Evolutionary conservation across 1,140 invertebrate species (phyloP), one percentile per base, ranked within the genome.

Genomic region (Brevipalpus yothersi): DNA sequence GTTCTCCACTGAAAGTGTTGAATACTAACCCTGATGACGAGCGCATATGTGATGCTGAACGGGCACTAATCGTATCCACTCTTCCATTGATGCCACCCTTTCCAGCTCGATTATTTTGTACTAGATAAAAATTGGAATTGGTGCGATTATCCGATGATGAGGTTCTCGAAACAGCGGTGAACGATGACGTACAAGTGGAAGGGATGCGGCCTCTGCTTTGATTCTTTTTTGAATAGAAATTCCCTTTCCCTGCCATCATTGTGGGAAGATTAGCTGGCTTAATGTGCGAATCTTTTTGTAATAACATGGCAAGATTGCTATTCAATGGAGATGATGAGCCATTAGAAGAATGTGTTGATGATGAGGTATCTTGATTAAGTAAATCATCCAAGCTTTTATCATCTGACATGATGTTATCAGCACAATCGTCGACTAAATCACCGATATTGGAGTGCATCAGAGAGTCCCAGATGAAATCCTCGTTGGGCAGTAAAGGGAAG

Each of bases 391-490:
- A 31, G 31, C 31, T 31, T 31, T 31, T 31, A 31, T 31, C 31
- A 31, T 31, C 31, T 31, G 31, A 31, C 31, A 31, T 31, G 31
- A 31, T 31, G 31, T 31, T 31, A 31, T 31, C 31, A 31, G 31
- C 31, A 31, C 31, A 31, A 19, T 12, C 19, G 19, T 49, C 51
- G 9, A 58, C 51, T 12, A 58, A 15, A 41, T 58, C 58, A 19
- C 41, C 39, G 11, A 58, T 31, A 21, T 42, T 43, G 7, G 58
- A 58, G 39, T 58, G 19, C 13, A 58, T 58, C 17, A 58, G 51
- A 10, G 43, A 21, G 41, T 58, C 58, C 43, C 43, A 58, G 12
- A 58, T 58, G 5, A 45, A 58, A 23, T 58, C 58, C 15, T 58
- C 58, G 15, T 21, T 51, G 10, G 49, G 49, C 13, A 58, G 19